phyloP scores from a whole-genome alignment of 2,888 invertebrate genomes.

The Drosophila austrosaltans region DNA sequence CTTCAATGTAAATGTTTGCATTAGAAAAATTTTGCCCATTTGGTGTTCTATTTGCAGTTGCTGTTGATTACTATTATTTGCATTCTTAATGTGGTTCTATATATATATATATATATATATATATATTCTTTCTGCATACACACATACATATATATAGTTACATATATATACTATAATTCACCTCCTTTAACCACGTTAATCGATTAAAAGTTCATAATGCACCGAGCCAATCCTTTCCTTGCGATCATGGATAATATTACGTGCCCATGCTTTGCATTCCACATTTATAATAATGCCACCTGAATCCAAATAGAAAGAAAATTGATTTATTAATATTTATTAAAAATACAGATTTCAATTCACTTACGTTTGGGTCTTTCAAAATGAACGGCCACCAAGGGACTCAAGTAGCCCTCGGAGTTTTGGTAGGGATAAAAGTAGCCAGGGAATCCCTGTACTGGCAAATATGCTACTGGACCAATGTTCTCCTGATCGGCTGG shows the following conservation, averaged over 20 bases:
- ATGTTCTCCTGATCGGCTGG: slow-evolving; percentile 96
- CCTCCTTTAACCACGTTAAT: slow-evolving; percentile 72
- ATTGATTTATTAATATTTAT: no score
- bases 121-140: no score
- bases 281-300: slow-evolving; percentile 86
- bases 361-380: slow-evolving; percentile 91
- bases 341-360: neutral
- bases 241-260: slow-evolving; percentile 88
- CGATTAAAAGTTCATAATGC: slow-evolving; percentile 89
- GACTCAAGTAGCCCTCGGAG: slow-evolving; percentile 93
- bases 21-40: slow-evolving; percentile 47
- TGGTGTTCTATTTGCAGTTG: slow-evolving; percentile 51
- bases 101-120: slow-evolving; percentile 10
- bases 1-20: slow-evolving; percentile 19
- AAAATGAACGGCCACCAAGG: slow-evolving; percentile 93
- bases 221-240: slow-evolving; percentile 88
- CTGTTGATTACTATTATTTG: slow-evolving; percentile 48
- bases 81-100: slow-evolving; percentile 16
- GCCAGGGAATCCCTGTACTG: slow-evolving; percentile 92
- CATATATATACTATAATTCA: slow-evolving; percentile 18
- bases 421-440: slow-evolving; percentile 95
- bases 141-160: neutral
- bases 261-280: slow-evolving; percentile 89
- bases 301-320: slow-evolving; percentile 55
- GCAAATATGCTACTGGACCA: slow-evolving; percentile 92